Evolutionary conservation across 2,888 invertebrate genomes (phyloP), one percentile per base, ranked within the genome.

Genomic region (Lobophora halterata): DNA sequence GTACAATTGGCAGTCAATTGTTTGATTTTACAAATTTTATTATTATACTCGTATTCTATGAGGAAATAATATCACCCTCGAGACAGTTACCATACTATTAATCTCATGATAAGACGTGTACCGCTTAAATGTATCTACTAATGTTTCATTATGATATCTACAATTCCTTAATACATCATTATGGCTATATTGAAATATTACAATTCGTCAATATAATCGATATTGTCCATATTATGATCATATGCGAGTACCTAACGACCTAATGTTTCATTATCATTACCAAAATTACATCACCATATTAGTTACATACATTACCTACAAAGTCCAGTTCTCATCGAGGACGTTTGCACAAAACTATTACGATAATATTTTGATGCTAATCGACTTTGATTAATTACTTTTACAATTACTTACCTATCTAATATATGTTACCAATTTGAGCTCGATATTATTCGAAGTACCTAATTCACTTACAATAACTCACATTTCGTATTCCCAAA

Each of bases 1-100:
- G 65, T 81, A 79, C 86, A 85, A 86, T 85, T 86, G 86, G 86
- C 86, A 86, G 86, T 87, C 83, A 85, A 85, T 80, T 85, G 83
- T 78, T 41, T 65, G 69, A 47, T 64, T 71, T 56, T 69, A 76
- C 66, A 69, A 77, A 71, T 72, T 71, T 66, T 53, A 72, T 67
- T n/a, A n/a, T n/a, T n/a, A n/a, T n/a, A n/a, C n/a, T n/a, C n/a
- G n/a, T n/a, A n/a, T n/a, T n/a, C n/a, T n/a, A 75, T 80, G 85
- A 60, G 73, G 69, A 78, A 80, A 81, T 70, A 77, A 75, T 79
- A 79, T 81, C 82, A 80, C 80, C 71, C 49, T 78, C 62, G 71
- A 71, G 63, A 72, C n/a, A n/a, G n/a, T 61, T 70, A 71, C 65
- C 63, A 57, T 68, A 57, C 75, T 82, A 79, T 61, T 75, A 79